Percentiles rank a stretch among this genome's conserved stretches.
Conservation (phyloP, 2,888 invertebrate species). For the Zygaena filipendulae region DNA sequence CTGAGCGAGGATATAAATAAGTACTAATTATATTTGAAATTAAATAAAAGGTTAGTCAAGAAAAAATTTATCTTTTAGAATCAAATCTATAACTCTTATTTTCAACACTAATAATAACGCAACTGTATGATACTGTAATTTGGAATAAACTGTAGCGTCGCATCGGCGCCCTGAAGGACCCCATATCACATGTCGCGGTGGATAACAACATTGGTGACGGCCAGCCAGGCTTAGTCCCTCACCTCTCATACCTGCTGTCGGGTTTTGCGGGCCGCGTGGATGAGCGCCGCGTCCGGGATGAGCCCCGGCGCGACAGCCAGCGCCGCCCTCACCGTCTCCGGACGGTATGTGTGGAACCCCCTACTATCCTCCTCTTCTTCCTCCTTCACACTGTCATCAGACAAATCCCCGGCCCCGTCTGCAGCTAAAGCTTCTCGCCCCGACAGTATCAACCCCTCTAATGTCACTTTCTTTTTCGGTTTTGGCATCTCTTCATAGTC, state of each 20-base stretch:
- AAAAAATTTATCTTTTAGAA: too few relatives aligned
- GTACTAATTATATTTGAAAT: too few relatives aligned
- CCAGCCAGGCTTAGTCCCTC: slow-evolving; percentile 74
- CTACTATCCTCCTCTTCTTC: slow-evolving; percentile 46
- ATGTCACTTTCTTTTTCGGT: slow-evolving; percentile 46
- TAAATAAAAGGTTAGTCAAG: too few relatives aligned
- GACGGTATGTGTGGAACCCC: slow-evolving; percentile 59
- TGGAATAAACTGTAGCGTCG: too few relatives aligned
- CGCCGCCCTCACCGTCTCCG: slow-evolving; percentile 81
- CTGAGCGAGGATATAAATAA: too few relatives aligned
- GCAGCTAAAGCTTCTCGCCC: slow-evolving; percentile 88
- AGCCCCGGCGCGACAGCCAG: slow-evolving; percentile 81
- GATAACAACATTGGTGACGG: slow-evolving; percentile 20
- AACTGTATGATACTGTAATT: too few relatives aligned
- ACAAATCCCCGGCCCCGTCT: slow-evolving; percentile 74
- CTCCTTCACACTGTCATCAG: slow-evolving; percentile 66
- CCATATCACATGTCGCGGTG: too few relatives aligned
- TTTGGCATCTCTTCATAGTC: slow-evolving; percentile 25
- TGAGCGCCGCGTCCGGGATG: slow-evolving; percentile 97
- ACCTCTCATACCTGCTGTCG: slow-evolving; percentile 86
- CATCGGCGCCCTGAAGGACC: not conserved
- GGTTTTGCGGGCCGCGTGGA: slow-evolving; percentile 95
- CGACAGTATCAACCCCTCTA: slow-evolving; percentile 74
- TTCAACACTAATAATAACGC: too few relatives aligned
- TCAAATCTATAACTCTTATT: too few relatives aligned